Evolutionary conservation across 37 sponge, comb jelly and placozoan species (phyloP).

Genomic region (Dysidea cf. avara): DNA sequence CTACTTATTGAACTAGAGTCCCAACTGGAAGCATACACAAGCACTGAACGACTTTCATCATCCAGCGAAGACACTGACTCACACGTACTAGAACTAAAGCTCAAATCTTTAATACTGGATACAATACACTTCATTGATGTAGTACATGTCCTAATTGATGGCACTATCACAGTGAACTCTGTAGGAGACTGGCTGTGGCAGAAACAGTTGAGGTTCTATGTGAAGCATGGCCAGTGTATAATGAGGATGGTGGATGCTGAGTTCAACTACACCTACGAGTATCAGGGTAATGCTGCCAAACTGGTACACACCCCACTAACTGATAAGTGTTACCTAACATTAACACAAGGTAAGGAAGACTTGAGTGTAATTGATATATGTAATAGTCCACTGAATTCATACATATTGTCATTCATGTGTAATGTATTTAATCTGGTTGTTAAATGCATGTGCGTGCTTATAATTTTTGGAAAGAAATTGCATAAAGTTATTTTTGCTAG

Average conservation of each 20-base stretch:
- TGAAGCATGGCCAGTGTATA: conserved; percentile 44
- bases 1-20: conserved; percentile 87
- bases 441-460: too few relatives aligned
- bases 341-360: conserved; percentile 81
- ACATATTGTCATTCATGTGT: too few relatives aligned
- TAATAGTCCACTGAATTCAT: too few relatives aligned
- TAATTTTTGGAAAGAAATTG: too few relatives aligned
- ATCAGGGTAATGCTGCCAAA: conserved; percentile 97
- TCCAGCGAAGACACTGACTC: conserved; percentile 24
- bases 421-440: too few relatives aligned
- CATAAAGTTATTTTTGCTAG: too few relatives aligned
- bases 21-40: conserved; percentile 84
- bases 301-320: conserved; percentile 99
- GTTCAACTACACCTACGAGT: conserved; percentile 96
- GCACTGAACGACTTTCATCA: conserved; percentile 39
- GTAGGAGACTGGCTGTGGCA: conserved; percentile 92
- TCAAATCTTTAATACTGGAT: conserved; percentile 93
- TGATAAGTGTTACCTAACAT: conserved; percentile 98
- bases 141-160: conserved; percentile 46
- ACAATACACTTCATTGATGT: conserved; percentile 90
- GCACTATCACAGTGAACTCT: conserved; percentile 6
- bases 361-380: not conserved
- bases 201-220: conserved; percentile 92
- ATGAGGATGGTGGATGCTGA: conserved; percentile 92
- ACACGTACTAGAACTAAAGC: conserved; percentile 76